These are phyloP conservation scores for Eubasilissa regina DNA, from an alignment of 1,140 invertebrate species.

Conservation along the genomic window DNA sequence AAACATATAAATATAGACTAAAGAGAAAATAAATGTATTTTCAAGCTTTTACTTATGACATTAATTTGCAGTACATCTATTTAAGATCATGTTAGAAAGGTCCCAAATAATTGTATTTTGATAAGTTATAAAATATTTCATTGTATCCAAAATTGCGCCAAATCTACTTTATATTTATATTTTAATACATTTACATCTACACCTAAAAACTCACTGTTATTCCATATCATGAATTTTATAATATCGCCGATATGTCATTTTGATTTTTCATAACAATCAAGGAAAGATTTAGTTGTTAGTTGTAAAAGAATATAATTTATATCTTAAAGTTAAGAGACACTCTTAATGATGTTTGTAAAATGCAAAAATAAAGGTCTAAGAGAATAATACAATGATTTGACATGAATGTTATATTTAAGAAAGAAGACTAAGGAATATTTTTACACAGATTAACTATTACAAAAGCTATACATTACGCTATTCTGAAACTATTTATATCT, in stretches of 20 bases:
- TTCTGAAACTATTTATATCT: conserved; percentile 25
- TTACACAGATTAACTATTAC: conserved; percentile 25
- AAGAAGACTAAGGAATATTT: conserved; percentile 29
- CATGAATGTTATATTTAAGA: neutral
- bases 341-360: conserved; percentile 12
- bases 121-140: conserved; percentile 35
- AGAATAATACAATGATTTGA: conserved; percentile 8
- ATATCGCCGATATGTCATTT: conserved; percentile 42
- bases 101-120: conserved; percentile 50
- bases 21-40: conserved; percentile 14
- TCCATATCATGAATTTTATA: conserved; percentile 31
- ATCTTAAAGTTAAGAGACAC: conserved; percentile 30
- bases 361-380: neutral
- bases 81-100: conserved; percentile 37
- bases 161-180: conserved; percentile 29
- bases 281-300: neutral
- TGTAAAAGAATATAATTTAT: conserved; percentile 40
- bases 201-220: conserved; percentile 19
- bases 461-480: conserved; percentile 23
- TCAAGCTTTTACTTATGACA: conserved; percentile 14
- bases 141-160: conserved; percentile 43
- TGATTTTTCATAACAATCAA: conserved; percentile 38
- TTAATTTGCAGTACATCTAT: conserved; percentile 31
- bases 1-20: conserved; percentile 23
- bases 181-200: neutral